Evolutionary conservation across 2,797 vertebrate genomes (phyloP), one percentile per base, ranked within the genome.

Genomic region (Tenualosa ilisha): DNA sequence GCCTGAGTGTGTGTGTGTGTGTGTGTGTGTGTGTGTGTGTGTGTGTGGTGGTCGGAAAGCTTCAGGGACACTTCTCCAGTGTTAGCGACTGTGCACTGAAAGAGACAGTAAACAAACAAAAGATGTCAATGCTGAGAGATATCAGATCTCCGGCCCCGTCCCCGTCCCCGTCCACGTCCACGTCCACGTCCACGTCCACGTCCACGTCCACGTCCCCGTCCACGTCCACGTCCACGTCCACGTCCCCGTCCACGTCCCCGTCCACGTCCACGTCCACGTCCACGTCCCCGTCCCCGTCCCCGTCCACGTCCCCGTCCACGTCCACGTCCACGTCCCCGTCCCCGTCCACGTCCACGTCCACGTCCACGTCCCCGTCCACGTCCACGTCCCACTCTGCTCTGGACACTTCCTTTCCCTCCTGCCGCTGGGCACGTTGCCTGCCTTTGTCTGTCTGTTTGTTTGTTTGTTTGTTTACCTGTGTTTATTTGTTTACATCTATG

Each of bases 101-200:
- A 88, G 87, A 87, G 86, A 90, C 87, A 89, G 86, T 85, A 89
- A 91, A 89, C 88, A 88, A 89, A 89, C 88, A 90, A 88, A 90
- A 87, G 91, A 92, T 92, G 91, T 92, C 91, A 92, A 90, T 90
- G 89, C 88, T 89, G 89, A 90, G 91, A 90, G 89, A 87, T 89
- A 88, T 83, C 59, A 85, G 88, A 88, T 87, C 89, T 93, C 90
- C 91, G 86, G 84, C 86, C 91, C 91, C 37, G 31, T 91, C 88
- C 90, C 90, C 56, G 84, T 84, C 7, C 89, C 89, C 93, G 72
- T 89, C 89, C 91, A 89, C 92, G 91, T 87, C 86, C 51, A 81
- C 91, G 93, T 93, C 92, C 94, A 94, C 95, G 51, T 11, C 11
- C 51, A 31, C 31, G 31, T 31, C 51, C 51, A 12, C 13, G 12